phyloP scores from a whole-genome alignment of 1,140 invertebrate genomes.

The Drepana arcuata region DNA sequence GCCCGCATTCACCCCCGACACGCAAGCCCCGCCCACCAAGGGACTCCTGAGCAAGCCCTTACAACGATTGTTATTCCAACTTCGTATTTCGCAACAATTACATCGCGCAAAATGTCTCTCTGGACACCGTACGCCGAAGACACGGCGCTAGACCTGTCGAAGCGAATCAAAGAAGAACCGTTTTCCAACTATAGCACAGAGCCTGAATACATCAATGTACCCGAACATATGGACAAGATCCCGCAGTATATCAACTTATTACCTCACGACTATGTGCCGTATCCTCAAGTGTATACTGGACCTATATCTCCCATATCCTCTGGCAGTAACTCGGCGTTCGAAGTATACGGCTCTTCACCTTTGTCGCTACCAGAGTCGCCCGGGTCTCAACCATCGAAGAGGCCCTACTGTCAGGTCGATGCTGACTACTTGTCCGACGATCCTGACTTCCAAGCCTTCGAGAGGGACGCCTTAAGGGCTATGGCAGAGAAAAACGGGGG shows the following conservation, averaged over 20 bases:
- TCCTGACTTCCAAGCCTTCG: constrained; percentile 78
- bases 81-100: neutral
- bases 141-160: constrained; percentile 29
- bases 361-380: constrained; percentile 26
- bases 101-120: constrained; percentile 17
- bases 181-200: neutral
- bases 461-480: constrained; percentile 77
- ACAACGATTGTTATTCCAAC: neutral
- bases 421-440: constrained; percentile 43
- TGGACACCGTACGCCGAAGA: constrained; percentile 39
- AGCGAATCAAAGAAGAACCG: constrained; percentile 3
- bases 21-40: constrained; percentile 3
- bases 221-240: neutral
- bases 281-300: constrained; percentile 14
- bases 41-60: constrained; percentile 3
- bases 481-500: constrained; percentile 75
- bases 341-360: neutral
- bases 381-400: constrained; percentile 5
- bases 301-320: constrained; percentile 22
- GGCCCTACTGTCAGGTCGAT: constrained; percentile 20
- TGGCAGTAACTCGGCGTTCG: constrained; percentile 16
- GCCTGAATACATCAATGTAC: too few relatives aligned
- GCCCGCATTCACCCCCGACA: too few relatives aligned
- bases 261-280: constrained; percentile 4
- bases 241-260: too few relatives aligned